These are phyloP conservation scores for Leptocoma aspasia DNA, from an alignment of 2,113 vertebrate species.

Conservation along the genomic window DNA sequence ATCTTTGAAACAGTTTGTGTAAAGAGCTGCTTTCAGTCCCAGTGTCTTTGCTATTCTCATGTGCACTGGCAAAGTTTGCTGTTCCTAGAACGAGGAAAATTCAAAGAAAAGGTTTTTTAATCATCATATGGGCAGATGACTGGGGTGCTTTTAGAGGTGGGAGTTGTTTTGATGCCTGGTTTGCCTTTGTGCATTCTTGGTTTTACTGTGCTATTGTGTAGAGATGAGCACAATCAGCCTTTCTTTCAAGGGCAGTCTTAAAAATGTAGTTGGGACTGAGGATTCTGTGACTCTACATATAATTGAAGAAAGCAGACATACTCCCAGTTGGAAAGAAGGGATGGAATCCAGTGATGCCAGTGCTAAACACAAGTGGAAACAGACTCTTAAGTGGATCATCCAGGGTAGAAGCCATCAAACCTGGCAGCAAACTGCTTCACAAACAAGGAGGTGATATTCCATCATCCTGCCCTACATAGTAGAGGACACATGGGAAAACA, in stretches of 20 bases:
- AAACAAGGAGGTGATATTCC: neutral
- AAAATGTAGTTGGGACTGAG: neutral
- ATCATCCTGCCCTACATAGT: neutral
- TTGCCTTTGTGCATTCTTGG: neutral
- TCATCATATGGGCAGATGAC: neutral
- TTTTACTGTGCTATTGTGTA: neutral
- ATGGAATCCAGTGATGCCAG: neutral
- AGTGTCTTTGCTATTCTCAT: neutral
- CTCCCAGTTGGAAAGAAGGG: neutral
- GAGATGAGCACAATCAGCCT: neutral
- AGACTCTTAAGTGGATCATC: neutral
- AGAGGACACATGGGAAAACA: neutral
- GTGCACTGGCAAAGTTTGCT: accelerated
- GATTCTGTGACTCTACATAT: neutral
- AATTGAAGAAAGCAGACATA: neutral
- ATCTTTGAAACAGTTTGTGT: neutral
- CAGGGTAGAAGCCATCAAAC: neutral
- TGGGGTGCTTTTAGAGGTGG: neutral
- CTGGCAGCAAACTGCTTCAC: neutral
- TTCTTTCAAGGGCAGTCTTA: neutral
- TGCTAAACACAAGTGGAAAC: neutral
- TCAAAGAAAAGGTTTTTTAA: neutral
- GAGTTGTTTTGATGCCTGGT: neutral
- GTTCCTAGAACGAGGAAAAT: neutral
- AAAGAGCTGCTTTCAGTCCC: neutral